Evolutionary conservation across 2,888 invertebrate species (phyloP).

Genomic region (Eupithecia dodoneata): DNA sequence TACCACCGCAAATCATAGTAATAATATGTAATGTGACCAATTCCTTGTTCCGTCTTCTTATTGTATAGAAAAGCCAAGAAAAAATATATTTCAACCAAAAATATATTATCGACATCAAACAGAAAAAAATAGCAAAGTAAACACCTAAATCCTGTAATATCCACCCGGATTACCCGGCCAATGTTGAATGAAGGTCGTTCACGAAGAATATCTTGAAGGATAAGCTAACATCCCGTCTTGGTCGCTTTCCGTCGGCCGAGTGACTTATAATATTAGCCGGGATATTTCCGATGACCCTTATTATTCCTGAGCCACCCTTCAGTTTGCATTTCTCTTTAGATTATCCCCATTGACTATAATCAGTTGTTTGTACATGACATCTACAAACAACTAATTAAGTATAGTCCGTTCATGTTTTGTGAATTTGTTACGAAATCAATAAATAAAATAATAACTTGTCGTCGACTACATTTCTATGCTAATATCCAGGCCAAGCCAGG

Average conservation of each 20-base stretch:
- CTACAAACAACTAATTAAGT: neutral
- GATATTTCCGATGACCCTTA: neutral
- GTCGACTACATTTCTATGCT: neutral
- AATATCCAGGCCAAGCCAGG: neutral
- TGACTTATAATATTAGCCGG: conserved; percentile 5
- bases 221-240: conserved; percentile 3
- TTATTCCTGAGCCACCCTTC: conserved; percentile 11
- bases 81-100: neutral
- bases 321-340: conserved; percentile 1
- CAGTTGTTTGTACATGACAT: neutral
- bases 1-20: neutral
- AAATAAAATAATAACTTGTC: neutral
- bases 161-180: conserved; percentile 17
- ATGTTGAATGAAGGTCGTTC: conserved; percentile 10
- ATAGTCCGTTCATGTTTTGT: neutral
- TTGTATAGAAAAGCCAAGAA: neutral
- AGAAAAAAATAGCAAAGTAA: conserved; percentile 7
- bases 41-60: neutral
- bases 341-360: neutral
- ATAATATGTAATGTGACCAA: neutral
- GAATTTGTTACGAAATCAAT: neutral
- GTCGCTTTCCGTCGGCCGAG: conserved; percentile 6
- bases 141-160: conserved; percentile 20
- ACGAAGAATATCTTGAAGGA: conserved; percentile 6
- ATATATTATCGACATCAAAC: neutral